Evolutionary conservation across 2,888 invertebrate species (phyloP).

Genomic region (Ferdinandea cuprea): DNA sequence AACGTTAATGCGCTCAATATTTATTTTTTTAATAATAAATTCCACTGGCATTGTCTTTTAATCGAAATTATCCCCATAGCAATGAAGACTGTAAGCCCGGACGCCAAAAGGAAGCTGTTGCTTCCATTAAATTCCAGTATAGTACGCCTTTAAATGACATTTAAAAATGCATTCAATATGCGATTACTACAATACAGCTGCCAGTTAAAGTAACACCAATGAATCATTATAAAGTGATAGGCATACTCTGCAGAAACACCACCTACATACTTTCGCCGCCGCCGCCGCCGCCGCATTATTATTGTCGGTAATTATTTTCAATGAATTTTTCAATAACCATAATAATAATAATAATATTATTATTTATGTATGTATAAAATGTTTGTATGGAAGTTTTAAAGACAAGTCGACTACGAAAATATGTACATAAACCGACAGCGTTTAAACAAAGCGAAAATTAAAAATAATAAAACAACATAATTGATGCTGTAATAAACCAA

Average conservation of each 20-base stretch:
- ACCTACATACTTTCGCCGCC: background rate
- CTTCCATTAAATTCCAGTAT: background rate
- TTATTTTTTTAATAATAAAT: slow-evolving; percentile 3
- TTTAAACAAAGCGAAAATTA: slow-evolving; percentile 40
- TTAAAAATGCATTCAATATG: slow-evolving; percentile 12
- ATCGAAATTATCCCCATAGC: too few relatives aligned
- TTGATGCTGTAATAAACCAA: slow-evolving; percentile 57
- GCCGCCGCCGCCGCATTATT: background rate
- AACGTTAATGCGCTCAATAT: background rate
- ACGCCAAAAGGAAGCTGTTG: too few relatives aligned
- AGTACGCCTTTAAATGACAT: slow-evolving; percentile 8
- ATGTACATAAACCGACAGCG: background rate
- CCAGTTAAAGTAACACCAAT: slow-evolving; percentile 23
- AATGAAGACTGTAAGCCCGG: too few relatives aligned
- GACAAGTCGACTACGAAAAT: background rate
- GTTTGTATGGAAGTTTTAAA: too few relatives aligned
- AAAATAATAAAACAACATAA: slow-evolving; percentile 47
- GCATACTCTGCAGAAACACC: too few relatives aligned
- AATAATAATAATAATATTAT: background rate
- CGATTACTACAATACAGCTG: slow-evolving; percentile 11
- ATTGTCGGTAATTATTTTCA: slow-evolving; percentile 39
- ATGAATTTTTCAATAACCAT: slow-evolving; percentile 55
- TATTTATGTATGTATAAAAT: too few relatives aligned
- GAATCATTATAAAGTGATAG: slow-evolving; percentile 33
- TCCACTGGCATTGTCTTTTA: background rate